Base-by-base conservation (phyloP, 2,888 invertebrate species). In the Caenorhabditis zanzibari region DNA sequence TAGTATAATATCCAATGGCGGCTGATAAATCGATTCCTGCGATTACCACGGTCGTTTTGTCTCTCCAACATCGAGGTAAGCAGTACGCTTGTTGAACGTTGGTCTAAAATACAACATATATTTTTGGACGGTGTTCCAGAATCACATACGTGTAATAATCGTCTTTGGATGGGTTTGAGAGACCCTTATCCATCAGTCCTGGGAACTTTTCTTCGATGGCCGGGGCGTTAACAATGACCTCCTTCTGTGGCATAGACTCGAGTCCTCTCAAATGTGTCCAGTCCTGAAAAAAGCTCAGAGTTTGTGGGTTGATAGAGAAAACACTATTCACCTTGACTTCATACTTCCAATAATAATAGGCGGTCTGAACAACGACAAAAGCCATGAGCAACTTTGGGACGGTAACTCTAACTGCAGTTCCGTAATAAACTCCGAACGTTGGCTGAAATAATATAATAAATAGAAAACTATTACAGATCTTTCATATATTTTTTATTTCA, bases 271-370 rank as follows among this genome's bases (percentile, higher is more conserved):
- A 85, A 68, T 88, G 89, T 49, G 88, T 82, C 90, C 90, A 90
- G 68, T 90, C 89, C 88, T 88, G 26, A 73, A 64, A 75, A 49
- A 44, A 24, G 1, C 12, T 38, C 35, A 10, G 14, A 26, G 7
- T 41, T 32, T 19, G 47, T 47, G 14, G 0, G 2, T 41, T 12
- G 12, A 16, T 12, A 35, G 2, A 52, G 19, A 38, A 80, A 38
- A 9, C 28, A 38, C 4, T 38, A 38, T 12, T 38, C 12, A 38
- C 90, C 85, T 90, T 91, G 54, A 87, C 88, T 72, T 92, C 90
- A 73, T 92, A 92, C 68, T 92, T 92, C 89, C 89, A 90, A 71
- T 89, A 86, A 74, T 92, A 92, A 73, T 91, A 92, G 52, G 86
- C 77, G 24, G 86, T 82, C 59, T 90, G 87, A 19, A 90, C 26